Evolutionary conservation across 2,888 invertebrate genomes (phyloP).

Genomic region (Onthophagus sagittarius): DNA sequence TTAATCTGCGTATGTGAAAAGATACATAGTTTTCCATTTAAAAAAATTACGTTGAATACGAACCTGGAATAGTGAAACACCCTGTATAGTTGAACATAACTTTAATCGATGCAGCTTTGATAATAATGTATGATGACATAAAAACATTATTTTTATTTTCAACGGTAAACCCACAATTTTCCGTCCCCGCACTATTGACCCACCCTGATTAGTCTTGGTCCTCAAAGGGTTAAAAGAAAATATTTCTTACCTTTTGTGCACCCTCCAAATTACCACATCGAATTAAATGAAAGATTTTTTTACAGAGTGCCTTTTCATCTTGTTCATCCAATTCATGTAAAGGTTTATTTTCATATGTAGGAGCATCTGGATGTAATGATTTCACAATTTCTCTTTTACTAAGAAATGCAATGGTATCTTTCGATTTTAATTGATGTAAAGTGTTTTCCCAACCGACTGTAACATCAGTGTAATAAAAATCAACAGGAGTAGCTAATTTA

Average conservation of each 20-base stretch:
- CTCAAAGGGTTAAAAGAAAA: not conserved
- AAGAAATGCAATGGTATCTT: conserved; percentile 56
- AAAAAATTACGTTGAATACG: no score
- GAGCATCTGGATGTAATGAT: conserved; percentile 87
- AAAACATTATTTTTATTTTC: no score
- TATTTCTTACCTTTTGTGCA: conserved; percentile 66
- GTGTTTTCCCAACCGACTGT: conserved; percentile 91
- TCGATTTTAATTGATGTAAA: conserved; percentile 64
- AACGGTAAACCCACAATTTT: no score
- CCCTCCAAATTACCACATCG: conserved; percentile 82
- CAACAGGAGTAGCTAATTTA: conserved; percentile 51
- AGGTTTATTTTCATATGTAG: conserved; percentile 69
- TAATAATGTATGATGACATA: no score
- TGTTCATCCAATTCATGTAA: conserved; percentile 84
- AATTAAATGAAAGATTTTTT: conserved; percentile 69
- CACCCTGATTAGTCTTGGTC: no score
- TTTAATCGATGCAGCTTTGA: no score
- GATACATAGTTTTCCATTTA: no score
- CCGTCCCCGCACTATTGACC: no score
- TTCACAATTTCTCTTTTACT: conserved; percentile 59
- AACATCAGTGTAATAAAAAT: conserved; percentile 74
- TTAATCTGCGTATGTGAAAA: no score
- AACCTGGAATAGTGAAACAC: no score
- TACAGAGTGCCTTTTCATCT: conserved; percentile 63
- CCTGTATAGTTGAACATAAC: no score